These are phyloP conservation scores for Podiceps cristatus DNA, from an alignment of 2,113 vertebrate genomes.

Conservation along the genomic window DNA sequence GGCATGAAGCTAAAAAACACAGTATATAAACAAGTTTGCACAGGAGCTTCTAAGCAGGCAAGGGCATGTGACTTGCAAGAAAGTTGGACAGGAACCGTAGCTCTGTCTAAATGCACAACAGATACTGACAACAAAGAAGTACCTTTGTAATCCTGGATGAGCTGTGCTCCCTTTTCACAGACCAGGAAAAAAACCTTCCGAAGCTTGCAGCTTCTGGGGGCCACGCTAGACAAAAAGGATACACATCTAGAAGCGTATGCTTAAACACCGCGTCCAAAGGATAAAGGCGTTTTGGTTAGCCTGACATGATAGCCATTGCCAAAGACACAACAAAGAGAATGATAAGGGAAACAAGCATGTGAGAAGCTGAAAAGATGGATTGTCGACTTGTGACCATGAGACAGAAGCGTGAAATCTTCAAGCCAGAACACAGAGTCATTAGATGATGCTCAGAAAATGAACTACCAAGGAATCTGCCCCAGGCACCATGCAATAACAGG, in stretches of 20 bases:
- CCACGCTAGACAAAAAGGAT: accelerated
- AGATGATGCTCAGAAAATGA: not conserved
- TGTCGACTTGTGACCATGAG: not conserved
- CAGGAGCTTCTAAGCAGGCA: not conserved
- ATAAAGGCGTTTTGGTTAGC: accelerated
- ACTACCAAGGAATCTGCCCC: not conserved
- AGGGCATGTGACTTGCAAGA: not conserved
- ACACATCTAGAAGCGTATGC: accelerated
- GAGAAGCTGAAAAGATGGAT: not conserved
- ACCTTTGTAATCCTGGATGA: not conserved
- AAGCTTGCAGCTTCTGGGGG: not conserved
- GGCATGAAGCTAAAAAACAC: not conserved
- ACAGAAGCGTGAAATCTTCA: not conserved
- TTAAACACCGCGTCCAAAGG: accelerated
- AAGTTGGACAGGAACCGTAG: not conserved
- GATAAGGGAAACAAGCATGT: accelerated
- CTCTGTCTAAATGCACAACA: not conserved
- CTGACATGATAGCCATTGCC: not conserved
- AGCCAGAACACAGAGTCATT: accelerated
- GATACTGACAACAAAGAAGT: not conserved
- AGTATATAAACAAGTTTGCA: not conserved
- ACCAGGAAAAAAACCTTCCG: not conserved
- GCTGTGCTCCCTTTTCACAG: not conserved
- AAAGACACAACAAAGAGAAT: not conserved
- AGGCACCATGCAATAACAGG: accelerated